phyloP scores from a whole-genome alignment of 1,140 invertebrate genomes.

The Gonatopus flavifemur region DNA sequence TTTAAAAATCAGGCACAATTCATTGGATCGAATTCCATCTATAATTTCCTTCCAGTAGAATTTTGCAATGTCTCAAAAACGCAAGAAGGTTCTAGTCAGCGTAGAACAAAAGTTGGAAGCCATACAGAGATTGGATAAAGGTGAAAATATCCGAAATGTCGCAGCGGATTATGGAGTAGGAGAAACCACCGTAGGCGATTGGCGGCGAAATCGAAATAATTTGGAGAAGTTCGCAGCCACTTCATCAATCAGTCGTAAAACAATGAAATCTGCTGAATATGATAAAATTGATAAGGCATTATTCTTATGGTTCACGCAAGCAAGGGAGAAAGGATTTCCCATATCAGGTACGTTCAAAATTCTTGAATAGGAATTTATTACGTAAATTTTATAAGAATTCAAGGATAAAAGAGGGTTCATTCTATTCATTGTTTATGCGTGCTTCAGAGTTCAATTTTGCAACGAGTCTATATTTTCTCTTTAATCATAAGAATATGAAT shows the following conservation, averaged over 20 bases:
- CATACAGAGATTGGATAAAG: slow-evolving; percentile 16
- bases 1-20: too few relatives aligned
- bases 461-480: too few relatives aligned
- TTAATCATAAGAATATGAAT: too few relatives aligned
- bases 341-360: not conserved
- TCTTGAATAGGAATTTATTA: too few relatives aligned
- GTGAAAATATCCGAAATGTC: slow-evolving; percentile 14
- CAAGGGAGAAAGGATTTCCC: not conserved
- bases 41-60: too few relatives aligned
- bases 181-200: slow-evolving; percentile 17
- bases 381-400: too few relatives aligned
- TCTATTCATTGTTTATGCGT: too few relatives aligned
- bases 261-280: not conserved
- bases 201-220: slow-evolving; percentile 15
- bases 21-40: too few relatives aligned
- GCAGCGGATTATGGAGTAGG: slow-evolving; percentile 13
- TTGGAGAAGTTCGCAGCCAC: slow-evolving; percentile 16
- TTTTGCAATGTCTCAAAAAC: slow-evolving; percentile 19
- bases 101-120: slow-evolving; percentile 18
- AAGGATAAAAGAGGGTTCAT: too few relatives aligned
- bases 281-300: not conserved
- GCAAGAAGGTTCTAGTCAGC: slow-evolving; percentile 15
- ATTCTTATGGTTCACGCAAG: not conserved
- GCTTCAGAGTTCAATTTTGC: too few relatives aligned
- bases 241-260: too few relatives aligned